Conservation (phyloP, 1,140 invertebrate species). For the Drosophila novamexicana region DNA sequence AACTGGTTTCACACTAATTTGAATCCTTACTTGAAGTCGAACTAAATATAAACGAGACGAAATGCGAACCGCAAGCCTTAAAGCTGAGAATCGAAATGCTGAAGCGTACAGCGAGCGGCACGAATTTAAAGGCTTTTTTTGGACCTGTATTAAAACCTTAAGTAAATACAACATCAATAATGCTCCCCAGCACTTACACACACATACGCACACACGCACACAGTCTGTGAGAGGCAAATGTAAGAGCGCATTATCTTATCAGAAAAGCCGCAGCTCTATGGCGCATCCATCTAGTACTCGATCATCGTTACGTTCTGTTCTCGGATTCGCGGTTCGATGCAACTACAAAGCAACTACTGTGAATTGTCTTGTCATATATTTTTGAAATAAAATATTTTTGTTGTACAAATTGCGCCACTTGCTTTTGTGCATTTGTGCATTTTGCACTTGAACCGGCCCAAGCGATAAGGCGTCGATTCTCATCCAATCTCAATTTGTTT, state of each 20-base stretch:
- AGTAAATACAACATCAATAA: conserved; percentile 57
- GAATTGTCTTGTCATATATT: conserved; percentile 20
- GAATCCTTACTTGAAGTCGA: conserved; percentile 34
- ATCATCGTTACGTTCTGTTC: conserved; percentile 28
- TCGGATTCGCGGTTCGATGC: conserved; percentile 25
- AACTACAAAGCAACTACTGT: conserved; percentile 11
- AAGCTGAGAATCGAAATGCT: conserved; percentile 51
- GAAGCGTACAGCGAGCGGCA: conserved; percentile 27
- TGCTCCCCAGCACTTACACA: conserved; percentile 13
- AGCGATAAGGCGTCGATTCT: conserved; percentile 53
- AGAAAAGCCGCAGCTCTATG: conserved; percentile 44
- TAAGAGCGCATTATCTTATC: conserved; percentile 71
- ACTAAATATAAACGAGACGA: conserved; percentile 13
- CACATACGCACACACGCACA: not conserved
- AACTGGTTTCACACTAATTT: not conserved
- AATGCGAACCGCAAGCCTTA: conserved; percentile 22
- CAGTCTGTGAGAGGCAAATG: not conserved
- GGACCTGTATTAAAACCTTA: conserved; percentile 15
- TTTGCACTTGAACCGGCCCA: conserved; percentile 75
- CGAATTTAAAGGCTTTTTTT: conserved; percentile 70
- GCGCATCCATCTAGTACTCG: conserved; percentile 50
- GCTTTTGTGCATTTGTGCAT: conserved; percentile 37
- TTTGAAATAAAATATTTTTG: conserved; percentile 24
- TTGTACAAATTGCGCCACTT: conserved; percentile 51
- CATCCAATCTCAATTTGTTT: conserved; percentile 66